Base-by-base conservation (phyloP, 2,888 invertebrate species). In the Oligia strigilis region DNA sequence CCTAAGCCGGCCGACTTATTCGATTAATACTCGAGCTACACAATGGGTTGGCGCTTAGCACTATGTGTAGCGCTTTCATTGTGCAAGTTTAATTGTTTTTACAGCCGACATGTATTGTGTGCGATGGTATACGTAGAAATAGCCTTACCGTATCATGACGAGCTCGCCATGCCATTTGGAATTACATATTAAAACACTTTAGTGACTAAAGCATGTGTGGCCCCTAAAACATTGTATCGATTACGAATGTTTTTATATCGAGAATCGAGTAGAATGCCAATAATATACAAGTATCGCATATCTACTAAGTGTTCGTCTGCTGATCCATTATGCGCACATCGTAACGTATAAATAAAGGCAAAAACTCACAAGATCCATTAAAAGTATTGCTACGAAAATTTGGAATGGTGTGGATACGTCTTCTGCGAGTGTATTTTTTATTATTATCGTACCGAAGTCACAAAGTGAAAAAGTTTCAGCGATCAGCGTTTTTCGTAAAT, bases 311-410 rank as follows among this genome's bases (percentile, higher is more conserved):
- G 95, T 95, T 94, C 93, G 92, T 92, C 93, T 93, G 92, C 95
- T 95, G 95, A 95, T 95, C 95, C 95, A 96, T 96, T 95, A 96
- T 95, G 96, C 95, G 95, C 95, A 95, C 95, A 95, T 95, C 95
- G 95, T 95, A 95, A 95, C 95, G 94, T 95, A 96, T 95, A 96
- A 96, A 96, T 96, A 96, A 95, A 96, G 95, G 96, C 95, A 96
- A 96, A 96, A 96, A 96, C 96, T 96, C 96, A 94, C 95, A 95
- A 95, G 95, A 96, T 96, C 96, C 96, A 96, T 96, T 96, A 96
- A 96, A 96, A 95, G 96, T 96, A 96, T 96, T 96, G 95, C 95
- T 94, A 89, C 91, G 89, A 91, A 91, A 90, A 89, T 93, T 91
- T 91, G 82, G 92, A 87, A 89, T 89, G 80, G 78, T 91, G 85